These are phyloP conservation scores for Glossosoma conforme DNA, from an alignment of 1,140 invertebrate species.

Conservation along the genomic window DNA sequence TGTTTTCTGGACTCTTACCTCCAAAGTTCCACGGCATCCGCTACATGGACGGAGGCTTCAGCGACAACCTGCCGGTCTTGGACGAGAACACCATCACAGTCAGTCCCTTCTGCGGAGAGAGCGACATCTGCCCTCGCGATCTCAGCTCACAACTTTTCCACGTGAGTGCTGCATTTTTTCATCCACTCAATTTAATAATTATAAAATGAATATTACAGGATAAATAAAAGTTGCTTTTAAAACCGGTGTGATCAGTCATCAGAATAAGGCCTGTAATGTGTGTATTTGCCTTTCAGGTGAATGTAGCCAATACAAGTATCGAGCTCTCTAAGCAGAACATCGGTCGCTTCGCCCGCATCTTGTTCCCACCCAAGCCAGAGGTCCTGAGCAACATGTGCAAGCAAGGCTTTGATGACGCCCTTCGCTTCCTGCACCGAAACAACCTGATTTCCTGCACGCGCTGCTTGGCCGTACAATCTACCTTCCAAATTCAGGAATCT, in stretches of 20 bases:
- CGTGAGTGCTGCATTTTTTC: too few species aligned
- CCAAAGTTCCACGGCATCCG: slow-evolving; percentile 84
- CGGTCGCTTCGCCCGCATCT: slow-evolving; percentile 82
- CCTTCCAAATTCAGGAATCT: slow-evolving; percentile 70
- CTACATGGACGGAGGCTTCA: slow-evolving; percentile 97
- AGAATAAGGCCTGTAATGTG: too few species aligned
- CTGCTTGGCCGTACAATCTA: slow-evolving; percentile 77
- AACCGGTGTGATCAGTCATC: too few species aligned
- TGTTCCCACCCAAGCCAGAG: slow-evolving; percentile 94
- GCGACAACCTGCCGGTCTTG: slow-evolving; percentile 89
- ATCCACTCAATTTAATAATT: too few species aligned
- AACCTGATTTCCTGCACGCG: slow-evolving; percentile 82
- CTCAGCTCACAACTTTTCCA: slow-evolving; percentile 79
- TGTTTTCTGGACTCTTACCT: slow-evolving; percentile 92
- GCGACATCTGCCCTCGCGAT: slow-evolving; percentile 95
- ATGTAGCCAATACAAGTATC: slow-evolving; percentile 91
- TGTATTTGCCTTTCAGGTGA: slow-evolving; percentile 70
- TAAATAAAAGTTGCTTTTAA: too few species aligned
- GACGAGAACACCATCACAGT: slow-evolving; percentile 96
- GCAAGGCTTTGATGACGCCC: slow-evolving; percentile 95
- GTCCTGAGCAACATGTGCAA: slow-evolving; percentile 92
- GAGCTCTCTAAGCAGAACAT: slow-evolving; percentile 90
- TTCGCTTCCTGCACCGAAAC: slow-evolving; percentile 87
- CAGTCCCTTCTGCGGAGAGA: slow-evolving; percentile 96
- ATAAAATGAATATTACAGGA: too few species aligned